A percentile compares a stretch with the other conserved stretches of the same genome.
Conservation (phyloP, 23 tunicate species). For the Ascidia mentula region DNA sequence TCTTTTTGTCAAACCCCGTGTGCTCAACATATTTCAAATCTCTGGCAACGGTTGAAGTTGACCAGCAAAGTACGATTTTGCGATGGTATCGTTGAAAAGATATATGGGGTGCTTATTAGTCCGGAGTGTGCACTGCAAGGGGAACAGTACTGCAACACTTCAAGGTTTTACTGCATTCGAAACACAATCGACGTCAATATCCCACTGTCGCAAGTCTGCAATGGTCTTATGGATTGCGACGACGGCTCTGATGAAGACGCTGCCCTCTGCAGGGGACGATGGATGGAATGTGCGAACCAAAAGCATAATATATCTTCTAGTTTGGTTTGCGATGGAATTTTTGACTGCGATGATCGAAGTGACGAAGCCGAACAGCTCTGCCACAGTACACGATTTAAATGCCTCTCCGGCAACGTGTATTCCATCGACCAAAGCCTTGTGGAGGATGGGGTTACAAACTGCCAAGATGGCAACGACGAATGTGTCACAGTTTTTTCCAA, state of each 20-base stretch:
- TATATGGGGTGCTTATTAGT: not conserved
- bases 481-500: not conserved
- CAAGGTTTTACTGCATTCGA: not conserved
- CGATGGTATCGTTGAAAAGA: not conserved
- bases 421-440: not conserved
- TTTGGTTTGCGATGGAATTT: not conserved
- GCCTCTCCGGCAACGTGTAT: not conserved
- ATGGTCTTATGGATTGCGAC: not conserved
- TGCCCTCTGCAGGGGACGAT: not conserved
- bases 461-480: slow-evolving; percentile 30
- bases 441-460: slow-evolving; percentile 11
- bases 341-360: not conserved
- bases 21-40: not conserved
- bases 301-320: not conserved
- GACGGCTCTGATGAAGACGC: not conserved
- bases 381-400: not conserved
- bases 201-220: too few relatives aligned
- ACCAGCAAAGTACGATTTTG: not conserved
- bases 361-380: not conserved
- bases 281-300: not conserved
- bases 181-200: too few relatives aligned
- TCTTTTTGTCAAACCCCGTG: not conserved
- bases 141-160: not conserved
- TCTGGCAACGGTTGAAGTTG: not conserved
- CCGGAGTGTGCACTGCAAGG: not conserved